These are phyloP conservation scores for Mus caroli DNA, from an alignment of 2,797 vertebrate species.

Conservation along the genomic window DNA sequence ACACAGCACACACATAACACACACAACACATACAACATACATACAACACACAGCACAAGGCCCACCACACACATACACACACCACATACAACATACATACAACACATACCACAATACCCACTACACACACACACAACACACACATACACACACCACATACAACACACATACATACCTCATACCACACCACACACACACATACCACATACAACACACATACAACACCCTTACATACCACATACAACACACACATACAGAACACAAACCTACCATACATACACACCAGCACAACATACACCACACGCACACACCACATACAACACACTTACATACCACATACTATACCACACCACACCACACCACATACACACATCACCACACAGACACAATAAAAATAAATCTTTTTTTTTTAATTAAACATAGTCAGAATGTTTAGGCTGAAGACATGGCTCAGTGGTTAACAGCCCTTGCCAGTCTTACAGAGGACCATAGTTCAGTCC, in stretches of 20 bases:
- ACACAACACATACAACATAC: neutral
- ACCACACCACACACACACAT: neutral
- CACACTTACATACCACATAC: neutral
- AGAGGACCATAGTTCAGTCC: neutral
- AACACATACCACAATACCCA: no score
- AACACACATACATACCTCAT: no score
- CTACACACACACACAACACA: neutral
- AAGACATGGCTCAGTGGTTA: neutral
- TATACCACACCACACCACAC: neutral
- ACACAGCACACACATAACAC: neutral
- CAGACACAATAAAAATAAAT: neutral
- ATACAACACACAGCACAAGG: neutral
- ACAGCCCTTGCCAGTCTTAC: neutral
- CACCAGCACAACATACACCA: neutral
- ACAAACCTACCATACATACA: neutral
- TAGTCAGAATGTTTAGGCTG: neutral
- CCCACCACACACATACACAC: neutral
- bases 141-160: neutral
- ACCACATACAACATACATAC: neutral
- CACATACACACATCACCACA: neutral
- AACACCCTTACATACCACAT: neutral
- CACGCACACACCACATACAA: neutral
- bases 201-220: neutral
- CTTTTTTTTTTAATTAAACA: neutral
- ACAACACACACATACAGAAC: no score